A percentile compares a stretch with the other conserved stretches of the same genome.
phyloP scores from a whole-genome alignment of 2,113 vertebrate genomes.

The Suncus etruscus region DNA sequence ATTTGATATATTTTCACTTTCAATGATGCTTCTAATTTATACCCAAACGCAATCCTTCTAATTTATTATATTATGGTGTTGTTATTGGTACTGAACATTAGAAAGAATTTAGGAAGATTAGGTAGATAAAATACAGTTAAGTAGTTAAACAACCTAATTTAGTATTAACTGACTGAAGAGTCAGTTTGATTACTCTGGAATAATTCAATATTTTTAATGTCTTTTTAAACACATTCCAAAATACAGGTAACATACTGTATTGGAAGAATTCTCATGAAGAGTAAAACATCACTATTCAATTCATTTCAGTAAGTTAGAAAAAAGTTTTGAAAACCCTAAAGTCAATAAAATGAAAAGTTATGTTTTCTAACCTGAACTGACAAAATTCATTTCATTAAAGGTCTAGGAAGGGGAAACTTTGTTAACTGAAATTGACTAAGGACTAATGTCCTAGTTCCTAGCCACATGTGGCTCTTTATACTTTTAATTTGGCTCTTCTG shows the following conservation, averaged over 20 bases:
- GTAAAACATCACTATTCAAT: conserved; percentile 36
- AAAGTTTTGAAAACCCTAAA: conserved; percentile 18
- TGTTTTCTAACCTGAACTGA: background rate
- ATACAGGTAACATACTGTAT: background rate
- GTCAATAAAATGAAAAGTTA: background rate
- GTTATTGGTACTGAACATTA: conserved; percentile 4
- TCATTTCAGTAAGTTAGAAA: background rate
- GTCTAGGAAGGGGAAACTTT: background rate
- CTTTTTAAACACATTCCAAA: conserved; percentile 13
- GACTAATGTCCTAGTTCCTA: too few species aligned
- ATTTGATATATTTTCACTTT: background rate
- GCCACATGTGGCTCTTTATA: too few species aligned
- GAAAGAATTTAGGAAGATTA: background rate
- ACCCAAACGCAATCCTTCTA: background rate
- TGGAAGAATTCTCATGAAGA: background rate
- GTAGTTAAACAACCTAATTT: background rate
- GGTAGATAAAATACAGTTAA: conserved; percentile 50
- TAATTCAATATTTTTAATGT: background rate
- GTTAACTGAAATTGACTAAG: too few species aligned
- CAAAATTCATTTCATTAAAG: background rate
- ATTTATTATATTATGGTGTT: background rate
- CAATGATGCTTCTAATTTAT: background rate
- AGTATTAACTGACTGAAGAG: background rate
- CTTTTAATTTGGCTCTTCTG: too few species aligned
- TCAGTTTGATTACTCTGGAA: background rate